Conservation (phyloP, 2,888 invertebrate genomes). For the Dioctria linearis region DNA sequence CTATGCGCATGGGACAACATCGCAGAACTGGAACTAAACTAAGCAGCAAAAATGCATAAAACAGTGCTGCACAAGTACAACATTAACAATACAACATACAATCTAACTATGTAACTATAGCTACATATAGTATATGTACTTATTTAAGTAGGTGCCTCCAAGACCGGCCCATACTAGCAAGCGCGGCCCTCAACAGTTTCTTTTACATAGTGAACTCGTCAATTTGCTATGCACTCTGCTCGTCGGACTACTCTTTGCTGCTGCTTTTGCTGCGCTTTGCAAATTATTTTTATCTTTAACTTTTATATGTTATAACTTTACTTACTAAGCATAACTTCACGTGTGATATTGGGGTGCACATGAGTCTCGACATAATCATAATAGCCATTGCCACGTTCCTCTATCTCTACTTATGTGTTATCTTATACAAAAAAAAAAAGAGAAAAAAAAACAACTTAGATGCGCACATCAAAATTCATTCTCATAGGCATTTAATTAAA, state of each 20-base stretch:
- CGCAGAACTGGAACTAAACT: background rate
- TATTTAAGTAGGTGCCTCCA: background rate
- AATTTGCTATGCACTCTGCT: background rate
- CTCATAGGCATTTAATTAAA: constrained; percentile 46
- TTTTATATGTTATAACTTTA: background rate
- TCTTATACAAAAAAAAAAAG: too few species aligned
- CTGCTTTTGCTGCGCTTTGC: background rate
- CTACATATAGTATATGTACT: too few species aligned
- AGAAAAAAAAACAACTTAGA: too few species aligned
- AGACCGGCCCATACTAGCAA: background rate
- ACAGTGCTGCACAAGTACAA: background rate
- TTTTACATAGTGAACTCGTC: constrained; percentile 11
- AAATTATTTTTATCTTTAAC: constrained; percentile 43
- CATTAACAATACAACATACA: too few species aligned
- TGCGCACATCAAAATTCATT: background rate
- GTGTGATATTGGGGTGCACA: constrained; percentile 50
- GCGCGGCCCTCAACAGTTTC: background rate
- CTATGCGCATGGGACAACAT: background rate
- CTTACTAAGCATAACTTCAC: constrained; percentile 40
- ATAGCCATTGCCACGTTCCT: background rate
- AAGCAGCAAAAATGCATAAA: constrained; percentile 12
- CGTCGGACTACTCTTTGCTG: background rate
- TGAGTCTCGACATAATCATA: background rate
- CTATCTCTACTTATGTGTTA: too few species aligned
- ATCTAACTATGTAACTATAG: too few species aligned